Percentiles rank a stretch among this genome's conserved stretches.
Evolutionary conservation across 2,888 invertebrate genomes (phyloP).

Genomic region (Pyrrhosoma nymphula): DNA sequence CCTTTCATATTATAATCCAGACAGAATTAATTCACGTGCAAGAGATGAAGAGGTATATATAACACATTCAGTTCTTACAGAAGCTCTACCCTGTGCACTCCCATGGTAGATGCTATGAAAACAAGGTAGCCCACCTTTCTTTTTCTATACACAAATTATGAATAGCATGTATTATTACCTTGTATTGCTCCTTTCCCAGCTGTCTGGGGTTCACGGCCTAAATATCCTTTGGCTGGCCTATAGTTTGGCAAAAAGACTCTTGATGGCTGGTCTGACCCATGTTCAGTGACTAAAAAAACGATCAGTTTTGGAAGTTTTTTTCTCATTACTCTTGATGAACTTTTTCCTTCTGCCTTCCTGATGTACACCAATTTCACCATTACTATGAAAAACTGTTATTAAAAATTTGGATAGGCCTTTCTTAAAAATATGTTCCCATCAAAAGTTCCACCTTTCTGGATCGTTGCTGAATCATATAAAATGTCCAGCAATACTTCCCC

Average conservation of each 20-base stretch:
- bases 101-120: not conserved
- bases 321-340: not conserved
- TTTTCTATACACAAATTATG: not conserved
- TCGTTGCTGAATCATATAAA: not conserved
- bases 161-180: not conserved
- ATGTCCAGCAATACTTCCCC: not conserved
- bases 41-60: not conserved
- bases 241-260: not conserved
- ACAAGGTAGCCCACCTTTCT: not conserved
- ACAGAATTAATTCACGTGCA: not conserved
- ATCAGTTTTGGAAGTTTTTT: not conserved
- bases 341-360: not conserved
- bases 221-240: slow-evolving; percentile 14
- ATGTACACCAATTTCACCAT: not conserved
- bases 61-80: not conserved
- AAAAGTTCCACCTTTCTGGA: not conserved
- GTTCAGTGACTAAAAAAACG: not conserved
- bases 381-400: not conserved
- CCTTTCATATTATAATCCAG: not conserved
- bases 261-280: not conserved
- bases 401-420: not conserved
- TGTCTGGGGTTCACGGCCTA: slow-evolving; percentile 23
- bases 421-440: not conserved
- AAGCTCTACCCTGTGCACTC: not conserved
- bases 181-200: not conserved